These are phyloP conservation scores for Dipodomys merriami DNA, from an alignment of 2,113 vertebrate genomes.

Conservation along the genomic window DNA sequence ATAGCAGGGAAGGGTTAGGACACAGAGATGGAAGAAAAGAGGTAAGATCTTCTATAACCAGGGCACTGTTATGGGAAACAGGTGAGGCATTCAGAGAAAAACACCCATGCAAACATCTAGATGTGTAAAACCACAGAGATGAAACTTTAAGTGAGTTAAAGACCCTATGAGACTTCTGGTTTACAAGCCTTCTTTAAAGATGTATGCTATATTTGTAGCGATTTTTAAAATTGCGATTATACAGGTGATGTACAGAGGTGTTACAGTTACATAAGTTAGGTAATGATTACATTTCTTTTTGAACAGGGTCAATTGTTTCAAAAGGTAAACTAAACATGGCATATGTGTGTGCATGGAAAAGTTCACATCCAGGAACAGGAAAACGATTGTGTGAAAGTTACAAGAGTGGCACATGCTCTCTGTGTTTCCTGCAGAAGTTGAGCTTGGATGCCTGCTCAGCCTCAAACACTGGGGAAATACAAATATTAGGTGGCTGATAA, in stretches of 20 bases:
- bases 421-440: not conserved
- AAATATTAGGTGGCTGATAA: not conserved
- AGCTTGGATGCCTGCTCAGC: not conserved
- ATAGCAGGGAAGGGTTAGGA: not conserved
- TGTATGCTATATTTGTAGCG: not conserved
- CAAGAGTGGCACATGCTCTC: not conserved
- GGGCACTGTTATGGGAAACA: not conserved
- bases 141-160: not conserved
- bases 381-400: not conserved
- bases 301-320: not conserved
- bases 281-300: too few relatives aligned
- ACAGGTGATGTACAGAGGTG: too few relatives aligned
- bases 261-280: too few relatives aligned
- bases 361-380: not conserved
- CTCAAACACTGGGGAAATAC: not conserved
- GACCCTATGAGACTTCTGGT: not conserved
- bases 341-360: not conserved
- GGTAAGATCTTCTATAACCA: not conserved
- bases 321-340: not conserved
- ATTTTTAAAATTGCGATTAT: too few relatives aligned
- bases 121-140: not conserved
- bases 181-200: slow-evolving; percentile 17
- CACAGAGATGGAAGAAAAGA: fast-evolving
- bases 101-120: not conserved
- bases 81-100: not conserved